Percentiles rank a stretch among this genome's conserved stretches.
phyloP scores from a whole-genome alignment of 35 echinoderm and acorn worm species.

The Anneissia japonica region DNA sequence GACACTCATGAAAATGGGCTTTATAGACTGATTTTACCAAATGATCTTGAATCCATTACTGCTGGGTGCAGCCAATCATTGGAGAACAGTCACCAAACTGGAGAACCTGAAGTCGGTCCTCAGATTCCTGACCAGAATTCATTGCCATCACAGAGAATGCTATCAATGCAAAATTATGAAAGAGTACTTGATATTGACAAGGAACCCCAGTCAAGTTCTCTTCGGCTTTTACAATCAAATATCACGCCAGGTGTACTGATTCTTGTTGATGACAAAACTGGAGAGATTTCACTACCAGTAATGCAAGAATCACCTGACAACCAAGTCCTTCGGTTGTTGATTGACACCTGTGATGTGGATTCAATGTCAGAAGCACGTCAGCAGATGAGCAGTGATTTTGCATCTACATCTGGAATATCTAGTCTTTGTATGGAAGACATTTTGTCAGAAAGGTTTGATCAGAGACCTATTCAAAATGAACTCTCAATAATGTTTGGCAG shows the following conservation, averaged over 20 bases:
- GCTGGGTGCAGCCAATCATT: background rate
- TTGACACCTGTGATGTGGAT: background rate
- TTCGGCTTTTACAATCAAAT: background rate
- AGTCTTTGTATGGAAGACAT: background rate
- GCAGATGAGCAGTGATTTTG: background rate
- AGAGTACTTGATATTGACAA: background rate
- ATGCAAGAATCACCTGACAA: background rate
- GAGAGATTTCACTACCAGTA: background rate
- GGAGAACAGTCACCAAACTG: background rate
- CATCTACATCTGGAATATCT: background rate
- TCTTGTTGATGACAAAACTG: background rate
- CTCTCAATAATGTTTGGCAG: background rate
- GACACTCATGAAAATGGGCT: background rate
- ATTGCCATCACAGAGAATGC: too few species aligned
- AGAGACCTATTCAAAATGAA: background rate
- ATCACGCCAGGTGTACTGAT: background rate
- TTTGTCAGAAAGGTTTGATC: background rate
- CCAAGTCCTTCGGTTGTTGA: background rate
- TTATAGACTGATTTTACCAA: too few species aligned
- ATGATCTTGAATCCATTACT: background rate
- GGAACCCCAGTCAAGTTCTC: background rate
- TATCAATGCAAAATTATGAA: background rate
- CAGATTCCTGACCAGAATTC: too few species aligned
- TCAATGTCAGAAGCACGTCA: background rate
- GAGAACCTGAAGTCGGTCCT: background rate